These are phyloP conservation scores for Drosophila paramelanica DNA, from an alignment of 2,888 invertebrate species.

Conservation along the genomic window DNA sequence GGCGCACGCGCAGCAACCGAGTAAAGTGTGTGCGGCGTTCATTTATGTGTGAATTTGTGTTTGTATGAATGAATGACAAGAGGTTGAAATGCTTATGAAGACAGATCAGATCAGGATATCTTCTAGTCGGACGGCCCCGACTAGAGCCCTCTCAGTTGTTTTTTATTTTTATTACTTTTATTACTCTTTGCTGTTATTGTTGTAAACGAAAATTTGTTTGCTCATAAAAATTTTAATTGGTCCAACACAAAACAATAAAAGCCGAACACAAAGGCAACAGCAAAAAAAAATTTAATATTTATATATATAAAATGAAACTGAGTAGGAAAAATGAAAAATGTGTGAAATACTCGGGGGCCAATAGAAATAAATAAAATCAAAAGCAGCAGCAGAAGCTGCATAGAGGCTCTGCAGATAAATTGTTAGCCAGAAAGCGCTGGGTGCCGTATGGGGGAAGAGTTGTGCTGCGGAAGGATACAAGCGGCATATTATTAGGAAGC, in stretches of 20 bases:
- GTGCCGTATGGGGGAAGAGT: background rate
- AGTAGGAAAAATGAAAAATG: conserved; percentile 66
- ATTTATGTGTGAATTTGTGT: too few species aligned
- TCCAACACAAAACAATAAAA: conserved; percentile 67
- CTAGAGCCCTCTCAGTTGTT: conserved; percentile 2
- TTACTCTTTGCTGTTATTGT: conserved; percentile 63
- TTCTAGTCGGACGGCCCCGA: too few species aligned
- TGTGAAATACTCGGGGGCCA: conserved; percentile 59
- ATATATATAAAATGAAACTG: conserved; percentile 31
- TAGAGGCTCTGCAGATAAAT: conserved; percentile 37
- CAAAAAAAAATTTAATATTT: conserved; percentile 6
- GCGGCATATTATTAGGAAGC: conserved; percentile 5
- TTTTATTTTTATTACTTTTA: conserved; percentile 62
- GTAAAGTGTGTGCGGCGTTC: too few species aligned
- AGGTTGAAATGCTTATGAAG: too few species aligned
- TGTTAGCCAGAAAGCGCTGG: conserved; percentile 11
- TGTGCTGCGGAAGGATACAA: background rate
- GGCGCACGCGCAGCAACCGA: too few species aligned
- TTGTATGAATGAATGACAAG: too few species aligned
- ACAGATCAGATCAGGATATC: too few species aligned
- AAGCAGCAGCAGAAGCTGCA: conserved; percentile 17
- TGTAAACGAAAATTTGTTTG: conserved; percentile 75
- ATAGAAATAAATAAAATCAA: conserved; percentile 72
- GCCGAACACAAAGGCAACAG: conserved; percentile 33
- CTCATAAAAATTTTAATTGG: conserved; percentile 80